Evolutionary conservation across 1,140 invertebrate genomes (phyloP).

Genomic region (Medauroidea extradentata): DNA sequence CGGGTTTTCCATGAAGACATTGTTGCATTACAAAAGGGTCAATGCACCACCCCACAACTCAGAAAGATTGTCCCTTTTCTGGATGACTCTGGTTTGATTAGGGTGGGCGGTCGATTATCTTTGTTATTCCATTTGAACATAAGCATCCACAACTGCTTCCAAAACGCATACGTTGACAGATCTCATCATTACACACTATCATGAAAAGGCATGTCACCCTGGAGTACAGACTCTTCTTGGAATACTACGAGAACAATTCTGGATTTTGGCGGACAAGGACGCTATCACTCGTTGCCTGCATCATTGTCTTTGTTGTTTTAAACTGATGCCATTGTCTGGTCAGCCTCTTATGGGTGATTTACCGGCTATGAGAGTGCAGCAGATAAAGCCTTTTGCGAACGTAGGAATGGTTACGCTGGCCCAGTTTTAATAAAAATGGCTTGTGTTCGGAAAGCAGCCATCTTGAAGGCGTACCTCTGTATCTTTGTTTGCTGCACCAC

Average conservation of each 20-base stretch:
- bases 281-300: neutral
- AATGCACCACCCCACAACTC: too few species aligned
- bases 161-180: too few species aligned
- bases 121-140: too few species aligned
- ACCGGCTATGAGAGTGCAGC: neutral
- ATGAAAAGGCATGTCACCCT: too few species aligned
- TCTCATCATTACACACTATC: too few species aligned
- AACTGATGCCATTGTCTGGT: neutral
- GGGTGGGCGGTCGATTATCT: too few species aligned
- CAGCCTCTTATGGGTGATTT: neutral
- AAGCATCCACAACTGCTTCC: too few species aligned
- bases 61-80: too few species aligned
- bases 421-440: slow-evolving; percentile 28
- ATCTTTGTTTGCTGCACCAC: slow-evolving; percentile 21
- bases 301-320: neutral
- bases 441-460: slow-evolving; percentile 24
- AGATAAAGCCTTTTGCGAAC: neutral
- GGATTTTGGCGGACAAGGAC: neutral
- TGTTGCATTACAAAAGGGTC: too few species aligned
- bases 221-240: too few species aligned
- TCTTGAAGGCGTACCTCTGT: slow-evolving; percentile 24
- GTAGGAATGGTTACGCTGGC: slow-evolving; percentile 32
- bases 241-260: neutral
- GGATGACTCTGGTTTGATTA: too few species aligned
- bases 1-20: too few species aligned